Base-by-base conservation (phyloP, 2,888 invertebrate genomes). In the Tenodera sinensis region DNA sequence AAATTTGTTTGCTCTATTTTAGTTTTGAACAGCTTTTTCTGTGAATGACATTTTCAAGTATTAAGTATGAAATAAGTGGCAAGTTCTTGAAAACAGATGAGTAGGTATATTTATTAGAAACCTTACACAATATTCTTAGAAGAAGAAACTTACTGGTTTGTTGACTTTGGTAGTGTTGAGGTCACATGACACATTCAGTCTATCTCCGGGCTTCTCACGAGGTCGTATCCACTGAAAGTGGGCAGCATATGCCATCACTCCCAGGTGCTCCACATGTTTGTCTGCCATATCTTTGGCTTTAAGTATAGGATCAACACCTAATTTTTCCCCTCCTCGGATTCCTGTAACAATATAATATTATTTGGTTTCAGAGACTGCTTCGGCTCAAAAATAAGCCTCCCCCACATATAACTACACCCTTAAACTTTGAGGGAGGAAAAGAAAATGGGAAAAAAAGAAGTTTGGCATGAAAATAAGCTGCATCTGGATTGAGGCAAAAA, bases 161-260 rank as follows among this genome's bases (percentile, higher is more conserved):
- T 97, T 97, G 90, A 98, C 97, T 92, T 98, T 95, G 28, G 97
- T 97, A 42, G 97, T 97, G 88, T 97, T 97, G 85, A 97, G 96
- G 92, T 97, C 97, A 90, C 97, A 94, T 86, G 96, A 96, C 0
- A 98, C 96, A 90, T 96, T 95, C 88, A 98, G 94, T 94, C 97
- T 95, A 92, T 98, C 97, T 90, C 97, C 96, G 0, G 98, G 95
- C 9, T 97, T 97, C 20, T 97, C 97, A 85, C 97, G 94, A 89
- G 98, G 97, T 47, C 97, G 96, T 71, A 98, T 96, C 96, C 98
- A 98, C 91, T 98, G 97, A 93, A 98, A 97, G 93, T 97, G 96
- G 0, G 99, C 98, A 0, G 98, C 97, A 93, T 99, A 99, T 0
- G 99, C 98, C 99, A 99, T 99, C 89, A 99, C 98, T 15, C 98